Percentiles rank a stretch among this genome's conserved stretches.
Evolutionary conservation across 2,113 vertebrate genomes (phyloP).

Genomic region (Conger conger): DNA sequence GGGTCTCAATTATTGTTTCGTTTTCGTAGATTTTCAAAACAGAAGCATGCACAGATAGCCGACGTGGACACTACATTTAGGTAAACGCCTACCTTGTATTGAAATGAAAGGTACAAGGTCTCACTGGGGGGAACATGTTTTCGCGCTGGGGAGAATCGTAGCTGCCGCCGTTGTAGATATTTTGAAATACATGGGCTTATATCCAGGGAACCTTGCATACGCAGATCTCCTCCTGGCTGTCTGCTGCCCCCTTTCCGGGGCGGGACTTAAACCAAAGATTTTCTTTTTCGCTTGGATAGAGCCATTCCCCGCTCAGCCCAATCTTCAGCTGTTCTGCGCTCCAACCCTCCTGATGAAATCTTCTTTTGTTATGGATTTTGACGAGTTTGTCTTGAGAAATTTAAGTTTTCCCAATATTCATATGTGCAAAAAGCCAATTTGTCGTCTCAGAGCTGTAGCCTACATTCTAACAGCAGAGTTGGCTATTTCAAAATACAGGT

Average conservation of each 20-base stretch:
- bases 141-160: not conserved
- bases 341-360: not conserved
- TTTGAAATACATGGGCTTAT: not conserved
- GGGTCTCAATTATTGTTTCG: not conserved
- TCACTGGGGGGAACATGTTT: not conserved
- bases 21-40: not conserved
- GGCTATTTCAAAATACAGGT: too few species aligned
- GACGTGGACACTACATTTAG: not conserved
- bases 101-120: not conserved
- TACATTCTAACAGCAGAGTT: too few species aligned
- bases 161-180: constrained; percentile 11
- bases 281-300: not conserved
- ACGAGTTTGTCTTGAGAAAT: not conserved
- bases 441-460: too few species aligned
- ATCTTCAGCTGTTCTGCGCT: too few species aligned
- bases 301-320: too few species aligned
- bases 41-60: not conserved
- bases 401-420: not conserved
- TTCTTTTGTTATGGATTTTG: not conserved
- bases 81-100: not conserved
- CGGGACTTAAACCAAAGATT: not conserved
- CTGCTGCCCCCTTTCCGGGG: constrained; percentile 8
- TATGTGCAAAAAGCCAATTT: not conserved
- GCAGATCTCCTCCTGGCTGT: not conserved
- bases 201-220: not conserved